phyloP scores from a whole-genome alignment of 2,113 vertebrate genomes.

The Monopterus albus region DNA sequence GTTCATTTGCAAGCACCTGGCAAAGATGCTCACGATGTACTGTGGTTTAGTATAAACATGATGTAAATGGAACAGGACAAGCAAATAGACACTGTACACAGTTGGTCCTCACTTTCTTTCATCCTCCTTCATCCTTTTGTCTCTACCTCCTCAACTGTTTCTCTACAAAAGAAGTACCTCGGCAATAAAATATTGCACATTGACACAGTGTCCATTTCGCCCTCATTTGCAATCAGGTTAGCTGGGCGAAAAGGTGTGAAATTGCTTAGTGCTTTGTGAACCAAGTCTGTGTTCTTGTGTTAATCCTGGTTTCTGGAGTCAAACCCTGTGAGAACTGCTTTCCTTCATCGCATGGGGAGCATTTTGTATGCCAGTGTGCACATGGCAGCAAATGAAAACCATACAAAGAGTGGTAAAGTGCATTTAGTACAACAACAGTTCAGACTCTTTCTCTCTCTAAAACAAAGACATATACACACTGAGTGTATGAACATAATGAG shows the following conservation, averaged over 20 bases:
- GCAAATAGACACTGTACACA: neutral
- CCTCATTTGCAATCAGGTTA: constrained; percentile 61
- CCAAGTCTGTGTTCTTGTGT: constrained; percentile 50
- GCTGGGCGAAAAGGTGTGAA: constrained; percentile 64
- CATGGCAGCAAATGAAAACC: constrained; percentile 19
- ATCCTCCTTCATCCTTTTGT: neutral
- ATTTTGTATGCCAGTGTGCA: constrained; percentile 26
- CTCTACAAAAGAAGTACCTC: constrained; percentile 8
- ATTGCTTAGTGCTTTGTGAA: constrained; percentile 64
- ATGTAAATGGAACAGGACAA: constrained; percentile 22
- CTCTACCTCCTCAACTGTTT: constrained; percentile 12
- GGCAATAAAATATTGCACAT: constrained; percentile 29
- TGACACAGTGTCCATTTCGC: constrained; percentile 46
- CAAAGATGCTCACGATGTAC: constrained; percentile 29
- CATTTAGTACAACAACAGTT: neutral
- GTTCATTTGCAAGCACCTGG: constrained; percentile 60
- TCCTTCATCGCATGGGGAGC: constrained; percentile 19
- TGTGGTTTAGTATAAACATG: constrained; percentile 39
- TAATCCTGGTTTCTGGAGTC: constrained; percentile 56
- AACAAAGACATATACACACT: no score
- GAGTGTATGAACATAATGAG: no score
- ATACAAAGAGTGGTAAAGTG: constrained; percentile 8
- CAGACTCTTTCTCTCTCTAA: neutral
- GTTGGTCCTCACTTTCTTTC: constrained; percentile 13
- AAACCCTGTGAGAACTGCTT: constrained; percentile 33